phyloP scores from a whole-genome alignment of 2,797 vertebrate species.

The Gymnothorax reevesii region DNA sequence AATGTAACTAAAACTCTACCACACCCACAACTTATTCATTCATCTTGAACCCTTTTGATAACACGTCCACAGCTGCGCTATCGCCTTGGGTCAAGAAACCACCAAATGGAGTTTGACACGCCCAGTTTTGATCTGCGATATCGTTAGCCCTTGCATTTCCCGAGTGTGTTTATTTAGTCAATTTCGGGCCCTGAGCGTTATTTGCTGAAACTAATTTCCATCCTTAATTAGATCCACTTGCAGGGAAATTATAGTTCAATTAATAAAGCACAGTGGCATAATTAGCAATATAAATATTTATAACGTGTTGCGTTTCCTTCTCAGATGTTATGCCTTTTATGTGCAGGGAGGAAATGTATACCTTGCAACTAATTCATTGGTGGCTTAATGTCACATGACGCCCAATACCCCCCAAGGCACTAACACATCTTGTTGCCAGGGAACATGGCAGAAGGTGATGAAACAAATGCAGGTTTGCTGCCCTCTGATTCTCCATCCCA shows the following conservation, averaged over 20 bases:
- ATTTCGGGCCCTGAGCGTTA: conserved; percentile 58
- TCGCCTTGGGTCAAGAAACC: too few species aligned
- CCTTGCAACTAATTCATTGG: background rate
- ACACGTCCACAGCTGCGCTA: too few species aligned
- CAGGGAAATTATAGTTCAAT: conserved; percentile 73
- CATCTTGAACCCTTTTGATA: too few species aligned
- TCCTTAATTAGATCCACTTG: conserved; percentile 73
- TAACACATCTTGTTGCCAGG: conserved; percentile 15
- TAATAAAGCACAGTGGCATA: conserved; percentile 76
- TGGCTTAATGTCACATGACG: background rate
- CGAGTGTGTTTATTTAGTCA: too few species aligned
- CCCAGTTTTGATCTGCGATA: too few species aligned
- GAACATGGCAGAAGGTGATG: conserved; percentile 4
- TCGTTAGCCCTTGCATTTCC: too few species aligned
- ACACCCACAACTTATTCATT: too few species aligned
- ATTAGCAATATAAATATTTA: conserved; percentile 77
- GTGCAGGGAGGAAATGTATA: background rate
- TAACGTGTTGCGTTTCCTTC: conserved; percentile 59
- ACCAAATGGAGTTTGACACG: too few species aligned
- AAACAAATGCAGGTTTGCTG: background rate
- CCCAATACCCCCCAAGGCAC: background rate
- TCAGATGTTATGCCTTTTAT: conserved; percentile 37
- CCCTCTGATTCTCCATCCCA: background rate
- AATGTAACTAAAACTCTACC: too few species aligned
- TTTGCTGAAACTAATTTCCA: conserved; percentile 77